Conservation (phyloP, 2,113 vertebrate species). For the Acanthochromis polyacanthus region DNA sequence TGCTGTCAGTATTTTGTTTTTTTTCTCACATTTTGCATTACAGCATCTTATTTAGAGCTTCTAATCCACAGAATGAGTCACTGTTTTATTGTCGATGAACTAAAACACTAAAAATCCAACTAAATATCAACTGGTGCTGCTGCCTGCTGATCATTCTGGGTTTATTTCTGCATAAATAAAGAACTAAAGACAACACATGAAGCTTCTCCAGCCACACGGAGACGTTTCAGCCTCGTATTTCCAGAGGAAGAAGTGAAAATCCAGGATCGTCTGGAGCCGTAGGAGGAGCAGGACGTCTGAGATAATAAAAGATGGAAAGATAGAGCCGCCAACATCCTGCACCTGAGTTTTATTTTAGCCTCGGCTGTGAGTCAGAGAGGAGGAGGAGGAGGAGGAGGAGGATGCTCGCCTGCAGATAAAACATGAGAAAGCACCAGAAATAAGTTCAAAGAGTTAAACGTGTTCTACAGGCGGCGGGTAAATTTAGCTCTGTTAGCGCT, state of each 20-base stretch:
- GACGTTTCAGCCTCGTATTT: constrained; percentile 54
- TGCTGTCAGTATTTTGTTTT: too few species aligned
- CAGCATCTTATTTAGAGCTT: not conserved
- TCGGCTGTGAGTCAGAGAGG: constrained; percentile 68
- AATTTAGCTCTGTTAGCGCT: not conserved
- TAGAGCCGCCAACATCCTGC: constrained; percentile 36
- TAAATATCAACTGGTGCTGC: too few species aligned
- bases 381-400: constrained; percentile 42
- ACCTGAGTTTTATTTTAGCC: constrained; percentile 69
- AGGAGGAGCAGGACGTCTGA: constrained; percentile 64
- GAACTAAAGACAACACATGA: too few species aligned
- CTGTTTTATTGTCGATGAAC: too few species aligned
- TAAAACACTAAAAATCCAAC: too few species aligned
- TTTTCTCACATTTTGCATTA: too few species aligned
- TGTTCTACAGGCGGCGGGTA: constrained; percentile 6
- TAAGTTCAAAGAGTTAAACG: constrained; percentile 18
- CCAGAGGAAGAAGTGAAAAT: constrained; percentile 52
- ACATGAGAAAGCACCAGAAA: constrained; percentile 55
- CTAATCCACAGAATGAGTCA: not conserved
- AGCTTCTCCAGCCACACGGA: not conserved
- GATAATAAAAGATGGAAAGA: constrained; percentile 41
- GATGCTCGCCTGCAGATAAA: constrained; percentile 50
- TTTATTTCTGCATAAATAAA: too few species aligned
- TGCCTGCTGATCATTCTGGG: too few species aligned
- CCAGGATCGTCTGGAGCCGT: constrained; percentile 60